Base-by-base conservation (phyloP, 1,140 invertebrate species). In the Conus ventricosus region DNA sequence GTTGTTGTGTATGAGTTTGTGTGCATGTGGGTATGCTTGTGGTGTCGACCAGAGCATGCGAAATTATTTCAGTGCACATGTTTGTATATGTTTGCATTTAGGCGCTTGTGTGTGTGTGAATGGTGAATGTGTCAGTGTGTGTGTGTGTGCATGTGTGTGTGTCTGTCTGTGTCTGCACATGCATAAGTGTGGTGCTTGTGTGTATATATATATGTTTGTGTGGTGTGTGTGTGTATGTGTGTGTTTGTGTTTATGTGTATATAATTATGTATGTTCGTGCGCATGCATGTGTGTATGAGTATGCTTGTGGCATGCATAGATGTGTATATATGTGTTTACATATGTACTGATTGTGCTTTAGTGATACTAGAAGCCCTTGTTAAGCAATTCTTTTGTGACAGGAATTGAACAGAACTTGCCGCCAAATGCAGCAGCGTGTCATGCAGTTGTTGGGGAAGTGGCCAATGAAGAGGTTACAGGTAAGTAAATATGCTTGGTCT, bases 391-490 rank as follows among this genome's bases (percentile, higher is more conserved):
- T 57, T 51, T n/a, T 63, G 11, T 2, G 5, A 13, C 93, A 98
- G 97, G 98, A 99, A 95, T 95, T 99, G 84, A 96, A 98, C 94
- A 95, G 96, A 71, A 98, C 98, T 2, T 97, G 98, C 93, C 96
- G 97, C 94, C 97, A 97, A 89, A 99, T 99, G 99, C 99, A 99
- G 95, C 96, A 97, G 87, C 96, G 99, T 90, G 97, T 99, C 87
- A 97, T 99, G 8, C 98, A 99, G 94, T 96, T 99, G 54, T 97
- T 99, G 91, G 98, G 85, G 97, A 97, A 91, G 96, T 99, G 88
- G 97, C 97, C 7, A 97, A 98, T 93, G 98, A 99, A 94, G 97
- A 99, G 96, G 96, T 99, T 88, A 99, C 94, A 91, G 93, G 94
- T 94, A 92, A 90, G 94, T 90, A 23, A 60, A 15, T 15, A 60